These are phyloP conservation scores for Orussus abietinus DNA, from an alignment of 1,140 invertebrate genomes.

Conservation along the genomic window DNA sequence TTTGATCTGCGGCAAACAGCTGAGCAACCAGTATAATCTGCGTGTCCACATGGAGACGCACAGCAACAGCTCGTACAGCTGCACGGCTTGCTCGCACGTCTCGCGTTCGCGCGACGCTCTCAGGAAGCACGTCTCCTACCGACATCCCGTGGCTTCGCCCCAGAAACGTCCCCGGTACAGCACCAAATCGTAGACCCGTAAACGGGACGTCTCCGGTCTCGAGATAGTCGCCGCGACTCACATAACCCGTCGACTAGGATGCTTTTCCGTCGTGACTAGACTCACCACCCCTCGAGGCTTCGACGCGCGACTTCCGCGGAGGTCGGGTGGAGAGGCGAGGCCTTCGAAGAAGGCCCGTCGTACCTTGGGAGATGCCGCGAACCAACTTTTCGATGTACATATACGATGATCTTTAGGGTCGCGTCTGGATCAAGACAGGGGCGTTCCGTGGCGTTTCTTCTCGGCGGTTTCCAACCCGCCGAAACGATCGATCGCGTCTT, in stretches of 20 bases:
- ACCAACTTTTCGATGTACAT: no score
- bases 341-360: no score
- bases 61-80: slow-evolving; percentile 76
- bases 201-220: slow-evolving; percentile 39
- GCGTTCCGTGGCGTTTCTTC: no score
- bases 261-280: slow-evolving; percentile 1
- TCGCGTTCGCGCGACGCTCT: slow-evolving; percentile 80
- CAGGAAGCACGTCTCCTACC: slow-evolving; percentile 82
- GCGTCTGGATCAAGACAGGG: no score
- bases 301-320: no score
- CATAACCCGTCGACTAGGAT: neutral
- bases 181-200: slow-evolving; percentile 15
- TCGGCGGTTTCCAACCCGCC: no score
- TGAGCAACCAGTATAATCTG: slow-evolving; percentile 87
- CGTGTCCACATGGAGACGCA: slow-evolving; percentile 86
- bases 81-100: slow-evolving; percentile 78
- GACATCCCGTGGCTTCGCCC: slow-evolving; percentile 62
- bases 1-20: slow-evolving; percentile 78
- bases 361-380: no score
- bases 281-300: no score
- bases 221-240: slow-evolving; percentile 28
- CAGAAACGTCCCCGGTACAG: slow-evolving; percentile 47
- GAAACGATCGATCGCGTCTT: no score
- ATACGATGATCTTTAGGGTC: no score
- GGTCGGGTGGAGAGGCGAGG: no score